phyloP scores from a whole-genome alignment of 2,113 vertebrate genomes.

The Ranitomeya variabilis region DNA sequence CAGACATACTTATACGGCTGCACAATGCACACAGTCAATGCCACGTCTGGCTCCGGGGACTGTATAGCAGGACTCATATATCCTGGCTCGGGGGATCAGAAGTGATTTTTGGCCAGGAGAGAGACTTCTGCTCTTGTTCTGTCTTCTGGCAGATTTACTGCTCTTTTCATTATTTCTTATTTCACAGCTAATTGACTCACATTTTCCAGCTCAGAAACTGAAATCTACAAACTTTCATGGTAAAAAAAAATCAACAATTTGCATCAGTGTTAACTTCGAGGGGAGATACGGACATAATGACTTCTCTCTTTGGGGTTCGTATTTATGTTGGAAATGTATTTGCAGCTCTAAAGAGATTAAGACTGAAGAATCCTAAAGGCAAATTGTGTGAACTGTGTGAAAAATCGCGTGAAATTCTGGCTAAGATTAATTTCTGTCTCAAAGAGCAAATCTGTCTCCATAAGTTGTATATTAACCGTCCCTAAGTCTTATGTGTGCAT shows the following conservation, averaged over 20 bases:
- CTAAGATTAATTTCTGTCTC: not conserved
- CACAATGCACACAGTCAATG: slow-evolving; percentile 26
- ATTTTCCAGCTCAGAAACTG: slow-evolving; percentile 38
- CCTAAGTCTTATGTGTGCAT: not conserved
- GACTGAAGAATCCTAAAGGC: not conserved
- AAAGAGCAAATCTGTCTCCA: not conserved
- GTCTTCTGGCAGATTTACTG: slow-evolving; percentile 27
- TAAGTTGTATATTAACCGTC: not conserved
- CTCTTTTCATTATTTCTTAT: slow-evolving; percentile 45
- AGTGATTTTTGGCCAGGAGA: slow-evolving; percentile 32
- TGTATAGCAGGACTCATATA: not conserved
- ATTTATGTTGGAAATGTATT: not conserved
- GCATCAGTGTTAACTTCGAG: not conserved
- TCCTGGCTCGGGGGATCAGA: not conserved
- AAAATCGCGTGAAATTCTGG: not conserved
- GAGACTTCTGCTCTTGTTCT: not conserved
- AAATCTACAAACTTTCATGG: slow-evolving; percentile 8
- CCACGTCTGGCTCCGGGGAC: slow-evolving; percentile 12
- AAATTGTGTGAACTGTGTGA: not conserved
- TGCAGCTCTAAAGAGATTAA: not conserved
- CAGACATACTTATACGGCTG: not conserved
- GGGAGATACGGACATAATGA: not conserved
- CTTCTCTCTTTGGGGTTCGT: not conserved
- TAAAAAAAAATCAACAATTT: slow-evolving; percentile 15
- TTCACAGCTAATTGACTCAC: slow-evolving; percentile 43